A percentile compares a stretch with the other conserved stretches of the same genome.
These are phyloP conservation scores for Phoenicopterus ruber DNA, from an alignment of 2,113 vertebrate genomes.

Conservation along the genomic window DNA sequence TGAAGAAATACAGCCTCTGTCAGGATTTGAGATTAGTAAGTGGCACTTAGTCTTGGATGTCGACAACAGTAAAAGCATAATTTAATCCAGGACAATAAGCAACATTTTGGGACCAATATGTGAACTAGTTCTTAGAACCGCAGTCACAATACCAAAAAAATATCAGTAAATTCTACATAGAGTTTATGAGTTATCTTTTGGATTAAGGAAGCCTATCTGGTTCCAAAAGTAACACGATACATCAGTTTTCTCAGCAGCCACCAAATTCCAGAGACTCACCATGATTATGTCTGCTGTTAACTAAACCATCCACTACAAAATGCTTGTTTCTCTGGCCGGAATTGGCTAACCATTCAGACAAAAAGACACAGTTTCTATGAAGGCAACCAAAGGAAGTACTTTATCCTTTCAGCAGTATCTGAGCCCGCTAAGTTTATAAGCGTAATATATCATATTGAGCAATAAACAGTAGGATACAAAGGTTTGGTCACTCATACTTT, in stretches of 20 bases:
- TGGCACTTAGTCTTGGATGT: neutral
- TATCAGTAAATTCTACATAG: neutral
- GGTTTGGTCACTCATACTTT: neutral
- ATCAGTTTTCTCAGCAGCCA: neutral
- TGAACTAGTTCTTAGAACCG: neutral
- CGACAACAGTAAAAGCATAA: neutral
- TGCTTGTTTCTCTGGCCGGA: neutral
- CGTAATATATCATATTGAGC: neutral
- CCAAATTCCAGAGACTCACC: neutral
- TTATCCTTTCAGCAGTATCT: neutral
- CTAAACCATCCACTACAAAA: neutral
- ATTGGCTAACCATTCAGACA: neutral
- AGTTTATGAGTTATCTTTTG: neutral
- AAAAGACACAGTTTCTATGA: neutral
- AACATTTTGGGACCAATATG: neutral
- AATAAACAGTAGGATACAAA: neutral
- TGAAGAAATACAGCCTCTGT: neutral
- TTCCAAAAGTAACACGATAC: neutral
- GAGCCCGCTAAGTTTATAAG: neutral
- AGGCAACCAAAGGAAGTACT: neutral
- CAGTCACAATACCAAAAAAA: neutral
- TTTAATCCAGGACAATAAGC: neutral
- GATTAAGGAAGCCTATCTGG: neutral
- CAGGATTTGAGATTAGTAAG: neutral
- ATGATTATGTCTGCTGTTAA: neutral